Conservation (phyloP, 92 coral and sea anemone species). For the Zoanthus sansibaricus region DNA sequence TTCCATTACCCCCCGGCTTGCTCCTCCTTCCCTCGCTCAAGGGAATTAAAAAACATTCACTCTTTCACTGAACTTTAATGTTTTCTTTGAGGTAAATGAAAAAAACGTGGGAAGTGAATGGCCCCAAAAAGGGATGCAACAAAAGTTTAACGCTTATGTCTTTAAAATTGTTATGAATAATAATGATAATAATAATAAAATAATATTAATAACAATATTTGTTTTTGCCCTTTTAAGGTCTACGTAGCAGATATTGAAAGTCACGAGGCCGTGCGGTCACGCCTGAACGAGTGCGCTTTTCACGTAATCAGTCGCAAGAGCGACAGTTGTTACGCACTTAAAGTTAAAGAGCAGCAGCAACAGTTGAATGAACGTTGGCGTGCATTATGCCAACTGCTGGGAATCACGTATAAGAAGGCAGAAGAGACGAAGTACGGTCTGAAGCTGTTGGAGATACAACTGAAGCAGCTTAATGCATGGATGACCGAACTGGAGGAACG, state of each 20-base stretch:
- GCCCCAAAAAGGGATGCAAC: too few species aligned
- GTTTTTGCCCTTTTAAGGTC: slow-evolving; percentile 60
- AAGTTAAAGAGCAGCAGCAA: slow-evolving; percentile 83
- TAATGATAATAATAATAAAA: too few species aligned
- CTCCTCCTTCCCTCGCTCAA: too few species aligned
- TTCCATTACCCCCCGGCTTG: not conserved
- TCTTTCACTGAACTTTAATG: too few species aligned
- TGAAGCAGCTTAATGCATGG: slow-evolving; percentile 94
- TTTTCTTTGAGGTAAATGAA: too few species aligned
- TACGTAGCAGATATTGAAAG: slow-evolving; percentile 94
- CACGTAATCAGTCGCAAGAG: slow-evolving; percentile 86
- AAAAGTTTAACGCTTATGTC: too few species aligned
- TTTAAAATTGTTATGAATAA: too few species aligned
- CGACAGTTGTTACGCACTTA: slow-evolving; percentile 86
- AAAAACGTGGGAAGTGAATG: not conserved
- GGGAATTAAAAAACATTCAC: too few species aligned
- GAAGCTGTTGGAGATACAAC: slow-evolving; percentile 87
- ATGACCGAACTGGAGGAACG: slow-evolving; percentile 88
- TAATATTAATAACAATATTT: not conserved
- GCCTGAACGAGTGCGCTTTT: slow-evolving; percentile 89
- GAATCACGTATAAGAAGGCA: slow-evolving; percentile 97
- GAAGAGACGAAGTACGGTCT: slow-evolving; percentile 96
- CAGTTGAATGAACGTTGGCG: slow-evolving; percentile 97
- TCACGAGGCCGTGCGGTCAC: slow-evolving; percentile 86
- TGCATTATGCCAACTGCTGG: slow-evolving; percentile 94